Base-by-base conservation (phyloP, 2,888 invertebrate genomes). In the Catocala sponsa region DNA sequence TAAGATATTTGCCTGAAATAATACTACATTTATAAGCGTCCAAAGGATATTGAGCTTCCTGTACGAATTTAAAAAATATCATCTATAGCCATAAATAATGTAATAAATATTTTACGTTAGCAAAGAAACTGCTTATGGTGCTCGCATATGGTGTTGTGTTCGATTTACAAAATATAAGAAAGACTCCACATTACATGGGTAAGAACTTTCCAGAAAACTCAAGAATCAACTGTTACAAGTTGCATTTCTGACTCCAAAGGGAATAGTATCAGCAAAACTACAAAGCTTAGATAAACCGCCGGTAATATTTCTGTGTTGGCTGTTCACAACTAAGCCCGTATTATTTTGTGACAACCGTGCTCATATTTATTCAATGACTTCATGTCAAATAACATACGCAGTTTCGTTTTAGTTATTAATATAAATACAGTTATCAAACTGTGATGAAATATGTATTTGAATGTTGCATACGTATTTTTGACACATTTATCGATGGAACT, bases 331-430 rank as follows among this genome's bases (percentile, higher is more conserved):
- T 65, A 60, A 57, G 59, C 51, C 47, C n/a, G 33, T 63, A 54
- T 64, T 67, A 68, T 69, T 67, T 64, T 57, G 49, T 35, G 47
- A 52, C 46, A 55, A 44, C 32, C 47, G 41, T 55, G 53, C 50
- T 57, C 43, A 65, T 70, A 68, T 70, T 72, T 68, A 61, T 72
- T 61, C 65, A 54, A 55, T 68, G 60, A 70, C 46, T 35, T 59
- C 59, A 55, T 63, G 57, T 69, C 58, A 55, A 67, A 57, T 60
- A 65, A 63, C 68, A 63, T 64, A 13, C 35, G 53, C 47, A 55
- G 51, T 13, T 54, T 10, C 53, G 52, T 65, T 68, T 55, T 62
- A 61, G 62, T 56, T 50, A 52, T 52, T 62, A 42, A 59, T 68
- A 51, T 49, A 47, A 43, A 57, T 49, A 25, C 38, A 11, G 35